Conservation (phyloP, 2,113 vertebrate genomes). For the Oncorhynchus clarkii region DNA sequence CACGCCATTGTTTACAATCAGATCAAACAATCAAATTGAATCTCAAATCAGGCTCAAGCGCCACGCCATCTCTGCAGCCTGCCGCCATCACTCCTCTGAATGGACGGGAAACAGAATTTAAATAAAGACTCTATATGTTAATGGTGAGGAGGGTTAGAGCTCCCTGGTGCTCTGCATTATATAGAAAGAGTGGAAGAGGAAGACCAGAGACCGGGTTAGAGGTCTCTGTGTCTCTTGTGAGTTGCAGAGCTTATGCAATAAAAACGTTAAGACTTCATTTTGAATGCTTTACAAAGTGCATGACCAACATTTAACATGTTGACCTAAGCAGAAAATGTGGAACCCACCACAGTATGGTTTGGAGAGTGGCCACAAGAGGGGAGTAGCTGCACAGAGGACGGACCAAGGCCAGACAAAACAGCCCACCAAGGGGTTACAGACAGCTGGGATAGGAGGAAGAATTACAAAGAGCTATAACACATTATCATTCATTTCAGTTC, state of each 20-base stretch:
- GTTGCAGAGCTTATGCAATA: neutral
- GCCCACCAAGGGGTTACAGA: conserved; percentile 29
- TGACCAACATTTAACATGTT: conserved; percentile 36
- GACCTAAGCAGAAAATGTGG: conserved; percentile 32
- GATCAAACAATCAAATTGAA: conserved; percentile 71
- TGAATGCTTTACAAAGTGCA: neutral
- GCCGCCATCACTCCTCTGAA: conserved; percentile 67
- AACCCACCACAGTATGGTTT: conserved; percentile 35
- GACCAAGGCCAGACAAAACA: conserved; percentile 7
- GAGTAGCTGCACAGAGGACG: conserved; percentile 56
- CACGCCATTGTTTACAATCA: conserved; percentile 74
- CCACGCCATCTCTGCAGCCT: conserved; percentile 46
- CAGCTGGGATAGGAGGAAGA: conserved; percentile 15
- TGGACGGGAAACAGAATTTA: conserved; percentile 68
- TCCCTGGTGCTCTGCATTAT: conserved; percentile 51
- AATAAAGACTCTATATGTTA: conserved; percentile 76
- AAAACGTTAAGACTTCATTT: neutral
- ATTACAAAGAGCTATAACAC: neutral
- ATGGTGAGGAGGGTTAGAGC: conserved; percentile 53
- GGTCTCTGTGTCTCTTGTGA: neutral
- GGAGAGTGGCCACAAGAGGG: conserved; percentile 74
- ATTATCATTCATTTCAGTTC: conserved; percentile 49
- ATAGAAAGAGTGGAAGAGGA: conserved; percentile 1
- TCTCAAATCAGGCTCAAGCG: conserved; percentile 55
- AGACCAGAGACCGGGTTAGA: neutral